Percentiles rank a stretch among this genome's conserved stretches.
Evolutionary conservation across 2,797 vertebrate genomes (phyloP).

Genomic region (Pitangus sulphuratus): DNA sequence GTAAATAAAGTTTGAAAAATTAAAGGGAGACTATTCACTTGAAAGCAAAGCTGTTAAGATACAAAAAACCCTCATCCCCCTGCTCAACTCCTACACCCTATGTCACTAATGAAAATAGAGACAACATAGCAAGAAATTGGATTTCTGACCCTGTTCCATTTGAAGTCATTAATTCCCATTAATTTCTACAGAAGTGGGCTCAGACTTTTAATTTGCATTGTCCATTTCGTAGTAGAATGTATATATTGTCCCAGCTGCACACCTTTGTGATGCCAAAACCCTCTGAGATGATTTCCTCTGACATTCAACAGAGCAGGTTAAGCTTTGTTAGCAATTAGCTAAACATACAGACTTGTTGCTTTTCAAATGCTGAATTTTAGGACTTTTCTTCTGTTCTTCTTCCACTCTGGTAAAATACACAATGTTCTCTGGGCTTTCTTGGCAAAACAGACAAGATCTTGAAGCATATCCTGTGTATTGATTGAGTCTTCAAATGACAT

Average conservation of each 20-base stretch:
- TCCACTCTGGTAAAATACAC: not conserved
- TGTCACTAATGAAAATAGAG: not conserved
- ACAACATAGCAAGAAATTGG: not conserved
- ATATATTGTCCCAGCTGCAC: not conserved
- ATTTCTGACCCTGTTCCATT: not conserved
- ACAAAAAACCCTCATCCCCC: not conserved
- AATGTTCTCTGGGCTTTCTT: not conserved
- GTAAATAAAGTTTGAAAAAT: not conserved
- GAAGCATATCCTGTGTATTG: not conserved
- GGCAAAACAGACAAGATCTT: not conserved
- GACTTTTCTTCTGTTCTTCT: not conserved
- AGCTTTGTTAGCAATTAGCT: not conserved
- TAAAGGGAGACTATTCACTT: not conserved
- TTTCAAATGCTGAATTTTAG: not conserved
- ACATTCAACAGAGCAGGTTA: not conserved
- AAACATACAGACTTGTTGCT: not conserved
- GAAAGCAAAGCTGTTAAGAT: not conserved
- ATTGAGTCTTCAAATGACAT: not conserved
- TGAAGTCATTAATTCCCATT: not conserved
- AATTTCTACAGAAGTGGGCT: not conserved
- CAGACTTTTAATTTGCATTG: not conserved
- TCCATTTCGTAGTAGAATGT: not conserved
- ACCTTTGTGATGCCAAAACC: not conserved
- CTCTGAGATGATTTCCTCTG: not conserved
- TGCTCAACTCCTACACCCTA: not conserved